Evolutionary conservation across 2,888 invertebrate species (phyloP), one percentile per base, ranked within the genome.

Genomic region (Tridacna gigas): DNA sequence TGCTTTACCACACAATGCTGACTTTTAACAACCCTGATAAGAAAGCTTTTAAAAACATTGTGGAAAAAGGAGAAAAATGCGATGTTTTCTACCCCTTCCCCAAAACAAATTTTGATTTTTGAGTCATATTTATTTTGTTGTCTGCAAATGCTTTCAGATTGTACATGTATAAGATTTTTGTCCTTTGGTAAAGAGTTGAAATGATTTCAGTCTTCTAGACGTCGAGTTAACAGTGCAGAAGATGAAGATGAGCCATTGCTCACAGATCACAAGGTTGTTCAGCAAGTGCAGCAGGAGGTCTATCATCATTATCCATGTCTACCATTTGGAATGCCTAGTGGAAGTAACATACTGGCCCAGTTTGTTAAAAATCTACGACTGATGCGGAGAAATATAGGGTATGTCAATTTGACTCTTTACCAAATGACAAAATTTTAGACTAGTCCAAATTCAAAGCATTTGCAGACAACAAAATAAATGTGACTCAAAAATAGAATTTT

Each of bases 331-430:
- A 51, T 88, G 22, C 93, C 91, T 12, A 88, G 88, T 22, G 45
- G 88, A 18, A 80, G 86, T 65, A 93, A 92, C 79, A 90, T 94
- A 65, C 60, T 91, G 15, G 94, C 94, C 48, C 88, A 93, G 37
- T 84, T 92, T 47, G 86, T 92, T 5, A 94, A 94, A 81, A 94
- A 94, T 84, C 81, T 94, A 15, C 91, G 90, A 18, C 84, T 93
- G 7, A 88, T 94, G 86, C 91, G 91, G 82, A 89, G 94, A 80
- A 93, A 93, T 79, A 91, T 94, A 47, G 94, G 93, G 93, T 93
- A 88, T 80, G 91, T 69, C 13, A n/a, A 15, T 12, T 25, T 51
- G 51, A 51, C 11, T 15, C 51, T 15, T 51, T 51, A n/a, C n/a
- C n/a, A n/a, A n/a, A n/a, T n/a, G n/a, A n/a, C n/a, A n/a, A n/a